Conservation (phyloP, 2,888 invertebrate species). For the Megamerina dolium region DNA sequence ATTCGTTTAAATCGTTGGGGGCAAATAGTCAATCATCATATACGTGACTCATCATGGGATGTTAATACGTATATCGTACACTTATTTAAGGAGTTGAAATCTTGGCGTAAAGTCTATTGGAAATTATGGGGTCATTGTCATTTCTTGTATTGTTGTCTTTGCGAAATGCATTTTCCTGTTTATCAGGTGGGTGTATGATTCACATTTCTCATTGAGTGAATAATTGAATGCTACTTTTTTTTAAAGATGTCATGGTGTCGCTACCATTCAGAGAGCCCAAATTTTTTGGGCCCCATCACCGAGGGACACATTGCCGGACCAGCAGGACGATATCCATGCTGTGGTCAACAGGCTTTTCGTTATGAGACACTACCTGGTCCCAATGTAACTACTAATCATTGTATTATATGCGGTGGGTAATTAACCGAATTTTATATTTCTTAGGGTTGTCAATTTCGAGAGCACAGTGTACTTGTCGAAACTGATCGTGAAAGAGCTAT, state of each 20-base stretch:
- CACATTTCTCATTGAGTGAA: neutral
- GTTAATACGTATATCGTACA: slow-evolving; percentile 72
- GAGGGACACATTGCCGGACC: slow-evolving; percentile 58
- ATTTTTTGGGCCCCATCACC: slow-evolving; percentile 64
- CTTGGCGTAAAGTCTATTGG: slow-evolving; percentile 93
- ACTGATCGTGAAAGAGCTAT: slow-evolving; percentile 63
- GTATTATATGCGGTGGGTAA: neutral
- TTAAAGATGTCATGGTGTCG: slow-evolving; percentile 71
- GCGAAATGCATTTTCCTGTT: slow-evolving; percentile 70
- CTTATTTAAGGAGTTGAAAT: slow-evolving; percentile 70
- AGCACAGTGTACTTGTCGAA: slow-evolving; percentile 62
- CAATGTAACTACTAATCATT: slow-evolving; percentile 31
- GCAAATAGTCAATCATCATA: slow-evolving; percentile 64
- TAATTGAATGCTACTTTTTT: neutral
- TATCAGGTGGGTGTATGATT: slow-evolving; percentile 53
- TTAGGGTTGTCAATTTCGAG: slow-evolving; percentile 69
- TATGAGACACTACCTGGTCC: slow-evolving; percentile 46
- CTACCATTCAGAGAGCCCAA: slow-evolving; percentile 71
- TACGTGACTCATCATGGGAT: slow-evolving; percentile 72
- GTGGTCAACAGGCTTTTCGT: slow-evolving; percentile 74
- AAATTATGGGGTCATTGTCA: slow-evolving; percentile 88
- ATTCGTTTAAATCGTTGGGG: slow-evolving; percentile 71
- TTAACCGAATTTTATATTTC: neutral
- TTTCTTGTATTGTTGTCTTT: slow-evolving; percentile 73
- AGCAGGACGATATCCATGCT: slow-evolving; percentile 78